Conservation (phyloP, 2,888 invertebrate genomes). For the Plagiodera versicolora region DNA sequence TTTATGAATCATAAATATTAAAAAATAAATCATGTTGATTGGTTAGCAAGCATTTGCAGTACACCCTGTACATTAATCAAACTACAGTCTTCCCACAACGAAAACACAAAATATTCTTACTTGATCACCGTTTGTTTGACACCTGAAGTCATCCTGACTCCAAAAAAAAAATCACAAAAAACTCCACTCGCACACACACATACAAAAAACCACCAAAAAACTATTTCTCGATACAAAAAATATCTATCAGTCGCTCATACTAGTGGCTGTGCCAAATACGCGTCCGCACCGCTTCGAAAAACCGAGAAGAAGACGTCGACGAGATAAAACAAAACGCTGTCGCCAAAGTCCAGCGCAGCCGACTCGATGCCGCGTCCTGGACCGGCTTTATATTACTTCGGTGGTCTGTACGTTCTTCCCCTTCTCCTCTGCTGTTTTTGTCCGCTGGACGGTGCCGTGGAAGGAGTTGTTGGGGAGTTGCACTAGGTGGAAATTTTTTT, state of each 20-base stretch:
- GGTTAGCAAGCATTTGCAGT: too few relatives aligned
- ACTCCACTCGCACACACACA: conserved; percentile 19
- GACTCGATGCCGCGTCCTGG: not conserved
- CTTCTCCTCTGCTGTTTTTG: too few relatives aligned
- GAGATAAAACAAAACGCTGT: conserved; percentile 19
- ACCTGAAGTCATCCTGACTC: conserved; percentile 57
- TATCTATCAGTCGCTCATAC: conserved; percentile 27
- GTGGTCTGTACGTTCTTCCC: too few relatives aligned
- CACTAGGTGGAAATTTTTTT: too few relatives aligned
- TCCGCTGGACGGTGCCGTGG: too few relatives aligned
- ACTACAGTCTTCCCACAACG: too few relatives aligned
- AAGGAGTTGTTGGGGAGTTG: too few relatives aligned
- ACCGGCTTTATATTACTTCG: conserved; percentile 29
- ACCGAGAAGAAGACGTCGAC: conserved; percentile 13
- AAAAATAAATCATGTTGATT: too few relatives aligned
- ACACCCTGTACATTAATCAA: too few relatives aligned
- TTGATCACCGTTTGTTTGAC: conserved; percentile 61
- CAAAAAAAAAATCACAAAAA: conserved; percentile 23
- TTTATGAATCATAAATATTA: too few relatives aligned
- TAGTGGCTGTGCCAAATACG: not conserved
- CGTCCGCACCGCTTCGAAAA: not conserved
- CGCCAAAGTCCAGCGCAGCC: conserved; percentile 14
- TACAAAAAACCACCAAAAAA: conserved; percentile 16
- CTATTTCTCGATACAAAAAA: not conserved
- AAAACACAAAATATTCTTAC: conserved; percentile 55